A percentile compares a stretch with the other conserved stretches of the same genome.
Conservation (phyloP, 1,140 invertebrate genomes). For the Formica selysi region DNA sequence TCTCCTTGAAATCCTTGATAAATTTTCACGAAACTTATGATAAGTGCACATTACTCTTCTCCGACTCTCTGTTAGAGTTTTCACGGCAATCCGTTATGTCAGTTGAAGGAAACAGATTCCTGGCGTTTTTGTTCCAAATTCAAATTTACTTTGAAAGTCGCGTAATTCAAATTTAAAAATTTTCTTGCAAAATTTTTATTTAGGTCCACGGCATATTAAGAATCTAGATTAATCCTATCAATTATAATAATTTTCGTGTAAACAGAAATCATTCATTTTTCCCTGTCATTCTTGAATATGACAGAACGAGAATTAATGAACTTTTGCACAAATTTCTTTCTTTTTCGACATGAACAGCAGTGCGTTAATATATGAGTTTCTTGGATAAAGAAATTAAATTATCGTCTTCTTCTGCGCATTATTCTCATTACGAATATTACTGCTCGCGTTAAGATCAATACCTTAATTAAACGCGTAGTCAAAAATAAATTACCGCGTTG, state of each 20-base stretch:
- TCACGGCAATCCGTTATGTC: conserved; percentile 22
- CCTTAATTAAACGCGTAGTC: conserved; percentile 24
- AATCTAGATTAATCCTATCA: neutral
- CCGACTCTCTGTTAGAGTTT: neutral
- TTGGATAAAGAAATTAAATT: neutral
- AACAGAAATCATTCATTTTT: neutral
- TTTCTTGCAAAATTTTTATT: conserved; percentile 1
- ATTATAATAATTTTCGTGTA: neutral
- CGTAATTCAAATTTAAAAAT: neutral
- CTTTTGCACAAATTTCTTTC: neutral
- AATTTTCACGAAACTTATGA: conserved; percentile 37
- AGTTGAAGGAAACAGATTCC: conserved; percentile 11
- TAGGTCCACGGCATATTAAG: neutral
- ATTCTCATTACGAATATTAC: neutral
- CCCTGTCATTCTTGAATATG: neutral
- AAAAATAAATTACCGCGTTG: conserved; percentile 20
- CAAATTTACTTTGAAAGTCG: conserved; percentile 7
- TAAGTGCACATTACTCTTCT: conserved; percentile 38
- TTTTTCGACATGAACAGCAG: neutral
- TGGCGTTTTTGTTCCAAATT: neutral
- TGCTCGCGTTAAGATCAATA: neutral
- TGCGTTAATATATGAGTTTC: neutral
- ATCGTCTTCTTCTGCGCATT: neutral
- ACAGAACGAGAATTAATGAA: neutral
- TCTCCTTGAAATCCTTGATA: conserved; percentile 20